phyloP scores from a whole-genome alignment of 2,888 invertebrate genomes.

The Ophioninae sp. region DNA sequence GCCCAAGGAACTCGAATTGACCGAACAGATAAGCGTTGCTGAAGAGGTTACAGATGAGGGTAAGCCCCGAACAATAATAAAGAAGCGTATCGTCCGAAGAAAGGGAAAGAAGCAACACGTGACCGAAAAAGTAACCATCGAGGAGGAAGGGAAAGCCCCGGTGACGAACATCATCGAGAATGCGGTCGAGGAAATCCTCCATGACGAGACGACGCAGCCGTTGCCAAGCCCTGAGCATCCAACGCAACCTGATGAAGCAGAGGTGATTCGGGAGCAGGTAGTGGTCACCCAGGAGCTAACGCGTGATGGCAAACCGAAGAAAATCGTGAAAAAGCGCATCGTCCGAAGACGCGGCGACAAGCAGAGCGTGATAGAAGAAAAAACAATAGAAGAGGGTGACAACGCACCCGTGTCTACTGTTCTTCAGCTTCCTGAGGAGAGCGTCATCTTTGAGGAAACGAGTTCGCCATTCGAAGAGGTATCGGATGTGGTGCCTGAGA shows the following conservation, averaged over 20 bases:
- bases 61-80: constrained; percentile 70
- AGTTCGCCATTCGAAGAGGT: constrained; percentile 61
- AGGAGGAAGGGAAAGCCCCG: constrained; percentile 68
- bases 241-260: constrained; percentile 68
- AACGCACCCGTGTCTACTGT: constrained; percentile 77
- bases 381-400: constrained; percentile 74
- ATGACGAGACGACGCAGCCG: constrained; percentile 68
- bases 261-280: constrained; percentile 72
- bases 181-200: constrained; percentile 68
- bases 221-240: constrained; percentile 58
- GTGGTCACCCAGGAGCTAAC: constrained; percentile 74
- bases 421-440: constrained; percentile 72
- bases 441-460: constrained; percentile 58
- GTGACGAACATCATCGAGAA: constrained; percentile 66
- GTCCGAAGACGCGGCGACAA: constrained; percentile 74
- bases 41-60: constrained; percentile 66
- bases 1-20: constrained; percentile 43
- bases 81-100: constrained; percentile 68
- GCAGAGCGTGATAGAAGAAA: constrained; percentile 71
- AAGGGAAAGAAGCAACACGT: constrained; percentile 66
- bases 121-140: constrained; percentile 63
- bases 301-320: constrained; percentile 72
- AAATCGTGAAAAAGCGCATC: constrained; percentile 72
- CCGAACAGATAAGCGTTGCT: constrained; percentile 62
- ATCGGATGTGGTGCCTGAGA: constrained; percentile 60